Base-by-base conservation (phyloP, 1,140 invertebrate genomes). In the Scylla paramamosain region DNA sequence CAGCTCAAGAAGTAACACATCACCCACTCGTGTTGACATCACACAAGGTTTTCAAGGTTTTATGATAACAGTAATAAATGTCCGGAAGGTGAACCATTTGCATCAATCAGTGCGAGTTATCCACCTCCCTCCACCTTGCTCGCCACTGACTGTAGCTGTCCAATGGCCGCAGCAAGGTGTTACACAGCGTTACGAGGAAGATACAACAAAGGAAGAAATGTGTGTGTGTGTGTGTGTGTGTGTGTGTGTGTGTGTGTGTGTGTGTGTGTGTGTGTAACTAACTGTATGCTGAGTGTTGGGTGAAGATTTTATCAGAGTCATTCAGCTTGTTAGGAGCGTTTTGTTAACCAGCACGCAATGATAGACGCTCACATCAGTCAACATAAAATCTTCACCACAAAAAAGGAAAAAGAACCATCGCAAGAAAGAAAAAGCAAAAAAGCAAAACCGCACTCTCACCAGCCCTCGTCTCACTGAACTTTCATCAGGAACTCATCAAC, bases 181-280 rank as follows among this genome's bases (percentile, higher is more conserved):
- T n/a, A 59, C 8, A 8, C 20, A n/a, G 16, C 67, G 16, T 59
- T 59, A 59, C 12, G 12, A 59, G 10, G 12, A 59, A 59, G 12
- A 59, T 59, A 59, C 52, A 59, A 8, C 1, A 59, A 59, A 59
- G 52, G 16, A 20, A 59, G 52, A 59, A 1, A 39, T 39, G 39
- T 39, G 32, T 84, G 20, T n/a, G 25, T 84, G 83, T 84, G 25
- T 84, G 14, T 84, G 83, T 84, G 83, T 84, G 83, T n/a, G 83
- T 84, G 83, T n/a, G 83, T 84, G 83, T 84, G 83, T 84, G 83
- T 84, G 83, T 84, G 83, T 84, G 83, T 84, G 83, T 84, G 83
- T 84, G 83, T 84, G 83, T 84, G 83, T 39, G 39, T 39, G 39
- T 39, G 39, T 39, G 39, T 39, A 6, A 39, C 6, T 39, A 39